Percentiles rank a stretch among this genome's conserved stretches.
Evolutionary conservation across 2,797 vertebrate genomes (phyloP).

Genomic region (Platalea minor): DNA sequence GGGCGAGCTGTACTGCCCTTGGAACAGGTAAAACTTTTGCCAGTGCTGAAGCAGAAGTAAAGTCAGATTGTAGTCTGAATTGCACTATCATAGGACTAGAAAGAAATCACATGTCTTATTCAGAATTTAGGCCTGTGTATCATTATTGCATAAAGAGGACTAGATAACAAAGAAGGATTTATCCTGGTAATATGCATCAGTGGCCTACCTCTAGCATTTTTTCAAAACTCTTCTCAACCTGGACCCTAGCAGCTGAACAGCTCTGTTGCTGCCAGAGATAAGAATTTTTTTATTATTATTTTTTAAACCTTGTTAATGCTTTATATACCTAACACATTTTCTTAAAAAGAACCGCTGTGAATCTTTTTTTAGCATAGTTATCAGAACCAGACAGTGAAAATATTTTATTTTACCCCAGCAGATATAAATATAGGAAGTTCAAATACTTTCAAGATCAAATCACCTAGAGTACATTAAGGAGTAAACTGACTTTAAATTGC

Average conservation of each 20-base stretch:
- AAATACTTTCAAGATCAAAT: neutral
- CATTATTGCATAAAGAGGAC: neutral
- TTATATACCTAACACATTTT: neutral
- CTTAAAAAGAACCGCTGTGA: neutral
- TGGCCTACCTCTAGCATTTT: neutral
- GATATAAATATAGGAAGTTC: neutral
- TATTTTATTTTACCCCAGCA: neutral
- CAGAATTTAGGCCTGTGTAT: neutral
- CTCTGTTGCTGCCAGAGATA: neutral
- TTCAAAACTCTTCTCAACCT: neutral
- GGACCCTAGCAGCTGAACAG: neutral
- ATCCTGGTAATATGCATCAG: neutral
- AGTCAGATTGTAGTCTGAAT: neutral
- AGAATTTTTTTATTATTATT: fast-evolving
- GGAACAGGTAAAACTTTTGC: neutral
- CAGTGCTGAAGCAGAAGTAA: neutral
- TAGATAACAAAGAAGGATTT: neutral
- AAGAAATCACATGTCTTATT: neutral
- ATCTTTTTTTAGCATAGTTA: neutral
- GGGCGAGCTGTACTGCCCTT: neutral
- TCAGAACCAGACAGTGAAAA: neutral
- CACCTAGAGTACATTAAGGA: neutral
- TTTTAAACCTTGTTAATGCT: neutral
- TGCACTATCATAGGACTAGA: neutral
- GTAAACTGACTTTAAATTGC: neutral